These are phyloP conservation scores for Microdon myrmicae DNA, from an alignment of 2,888 invertebrate species.

Conservation along the genomic window DNA sequence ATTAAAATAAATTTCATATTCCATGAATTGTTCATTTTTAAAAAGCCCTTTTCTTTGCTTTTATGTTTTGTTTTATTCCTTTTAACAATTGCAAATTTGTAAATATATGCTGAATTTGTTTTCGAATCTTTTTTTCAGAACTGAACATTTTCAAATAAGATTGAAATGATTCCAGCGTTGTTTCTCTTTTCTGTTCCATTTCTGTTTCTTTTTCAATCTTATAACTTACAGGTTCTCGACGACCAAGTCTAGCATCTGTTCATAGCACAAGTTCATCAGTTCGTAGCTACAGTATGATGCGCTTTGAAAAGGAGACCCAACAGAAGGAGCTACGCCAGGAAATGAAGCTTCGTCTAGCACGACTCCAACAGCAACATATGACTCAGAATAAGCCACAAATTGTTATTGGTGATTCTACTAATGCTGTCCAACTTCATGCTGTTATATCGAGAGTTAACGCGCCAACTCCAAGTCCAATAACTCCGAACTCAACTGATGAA, in stretches of 20 bases:
- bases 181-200: not conserved
- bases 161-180: constrained; percentile 1
- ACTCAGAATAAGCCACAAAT: constrained; percentile 69
- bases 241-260: constrained; percentile 87
- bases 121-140: not conserved
- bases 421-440: constrained; percentile 60
- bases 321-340: constrained; percentile 82
- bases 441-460: constrained; percentile 58
- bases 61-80: constrained; percentile 10
- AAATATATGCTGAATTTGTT: not conserved
- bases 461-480: constrained; percentile 80
- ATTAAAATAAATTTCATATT: not conserved
- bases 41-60: too few relatives aligned
- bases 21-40: constrained; percentile 24
- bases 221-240: constrained; percentile 78
- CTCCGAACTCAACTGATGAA: constrained; percentile 86
- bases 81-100: constrained; percentile 9
- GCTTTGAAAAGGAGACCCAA: constrained; percentile 83
- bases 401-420: constrained; percentile 66
- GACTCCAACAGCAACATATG: constrained; percentile 71
- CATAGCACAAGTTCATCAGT: constrained; percentile 86
- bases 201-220: constrained; percentile 3
- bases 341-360: constrained; percentile 80
- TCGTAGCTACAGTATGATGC: constrained; percentile 82
- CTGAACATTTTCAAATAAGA: too few relatives aligned